phyloP scores from a whole-genome alignment of 1,140 invertebrate species.

The Hycleus phaleratus region DNA sequence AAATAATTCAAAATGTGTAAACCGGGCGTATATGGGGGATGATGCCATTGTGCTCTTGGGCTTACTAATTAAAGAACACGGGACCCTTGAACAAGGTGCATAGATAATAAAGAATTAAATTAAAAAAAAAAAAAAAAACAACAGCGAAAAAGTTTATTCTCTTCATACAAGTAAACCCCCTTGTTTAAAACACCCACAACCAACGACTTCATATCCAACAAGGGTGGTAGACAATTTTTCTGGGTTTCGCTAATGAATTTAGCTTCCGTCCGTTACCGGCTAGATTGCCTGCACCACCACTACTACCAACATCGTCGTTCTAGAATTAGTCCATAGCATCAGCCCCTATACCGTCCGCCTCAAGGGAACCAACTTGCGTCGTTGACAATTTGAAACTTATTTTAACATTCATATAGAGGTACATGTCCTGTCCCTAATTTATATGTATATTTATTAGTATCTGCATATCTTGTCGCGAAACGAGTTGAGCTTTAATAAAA shows the following conservation, averaged over 20 bases:
- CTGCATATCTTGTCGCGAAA: constrained; percentile 26
- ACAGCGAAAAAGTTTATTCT: constrained; percentile 20
- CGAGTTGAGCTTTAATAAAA: constrained; percentile 14
- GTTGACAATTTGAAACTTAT: constrained; percentile 45
- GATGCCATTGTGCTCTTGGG: constrained; percentile 11
- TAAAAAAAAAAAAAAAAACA: constrained; percentile 9
- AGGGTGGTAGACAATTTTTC: constrained; percentile 33
- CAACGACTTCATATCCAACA: constrained; percentile 24
- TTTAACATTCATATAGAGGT: constrained; percentile 43
- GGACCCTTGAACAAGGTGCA: constrained; percentile 17
- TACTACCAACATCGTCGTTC: constrained; percentile 1
- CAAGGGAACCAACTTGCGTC: constrained; percentile 36
- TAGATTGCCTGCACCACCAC: constrained; percentile 27
- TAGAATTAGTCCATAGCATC: constrained; percentile 24
- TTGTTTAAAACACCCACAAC: not conserved
- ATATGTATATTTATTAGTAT: constrained; percentile 38
- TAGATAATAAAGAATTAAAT: constrained; percentile 30
- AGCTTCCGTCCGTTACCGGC: constrained; percentile 24
- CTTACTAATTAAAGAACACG: constrained; percentile 16
- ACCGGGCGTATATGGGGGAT: constrained; percentile 6
- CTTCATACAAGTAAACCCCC: not conserved
- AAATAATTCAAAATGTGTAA: constrained; percentile 4
- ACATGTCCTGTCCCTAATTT: constrained; percentile 31
- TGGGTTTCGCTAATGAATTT: constrained; percentile 38
- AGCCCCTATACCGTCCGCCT: constrained; percentile 18